Conservation (phyloP, 2,888 invertebrate genomes). For the Leptopilina syphax region DNA sequence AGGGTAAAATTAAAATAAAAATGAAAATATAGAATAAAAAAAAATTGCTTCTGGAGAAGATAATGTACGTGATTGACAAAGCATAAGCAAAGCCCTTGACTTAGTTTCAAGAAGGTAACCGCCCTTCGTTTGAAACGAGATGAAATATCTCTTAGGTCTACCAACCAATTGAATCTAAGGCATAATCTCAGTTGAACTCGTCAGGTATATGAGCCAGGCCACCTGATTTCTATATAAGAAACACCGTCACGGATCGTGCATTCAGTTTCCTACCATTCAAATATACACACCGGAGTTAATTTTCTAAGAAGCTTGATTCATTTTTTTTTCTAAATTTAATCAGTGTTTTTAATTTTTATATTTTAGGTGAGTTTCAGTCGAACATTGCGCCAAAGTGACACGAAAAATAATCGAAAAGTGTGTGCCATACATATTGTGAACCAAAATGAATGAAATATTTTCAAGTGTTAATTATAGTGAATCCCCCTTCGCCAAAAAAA, state of each 20-base stretch:
- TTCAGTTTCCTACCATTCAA: constrained; percentile 63
- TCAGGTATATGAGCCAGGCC: constrained; percentile 43
- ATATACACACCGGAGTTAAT: constrained; percentile 47
- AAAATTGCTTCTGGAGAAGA: background rate
- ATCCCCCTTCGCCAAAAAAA: background rate
- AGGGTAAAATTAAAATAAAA: too few species aligned
- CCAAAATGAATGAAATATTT: background rate
- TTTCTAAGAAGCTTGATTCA: constrained; percentile 40
- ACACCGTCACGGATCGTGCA: constrained; percentile 65
- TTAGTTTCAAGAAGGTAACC: constrained; percentile 29
- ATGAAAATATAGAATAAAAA: background rate
- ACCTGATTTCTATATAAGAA: constrained; percentile 67
- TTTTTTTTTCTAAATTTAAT: constrained; percentile 15
- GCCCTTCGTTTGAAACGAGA: constrained; percentile 35
- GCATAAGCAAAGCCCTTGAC: constrained; percentile 31
- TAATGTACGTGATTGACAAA: constrained; percentile 14
- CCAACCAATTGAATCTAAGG: constrained; percentile 45
- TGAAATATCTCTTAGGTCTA: constrained; percentile 18
- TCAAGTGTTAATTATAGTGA: background rate
- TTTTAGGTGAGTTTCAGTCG: constrained; percentile 40
- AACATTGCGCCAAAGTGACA: constrained; percentile 20
- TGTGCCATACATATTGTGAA: background rate
- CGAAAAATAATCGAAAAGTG: constrained; percentile 29
- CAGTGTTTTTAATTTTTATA: constrained; percentile 31
- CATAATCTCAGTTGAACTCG: constrained; percentile 44